Base-by-base conservation (phyloP, 2,113 vertebrate species). In the Eudyptes chrysolophus region DNA sequence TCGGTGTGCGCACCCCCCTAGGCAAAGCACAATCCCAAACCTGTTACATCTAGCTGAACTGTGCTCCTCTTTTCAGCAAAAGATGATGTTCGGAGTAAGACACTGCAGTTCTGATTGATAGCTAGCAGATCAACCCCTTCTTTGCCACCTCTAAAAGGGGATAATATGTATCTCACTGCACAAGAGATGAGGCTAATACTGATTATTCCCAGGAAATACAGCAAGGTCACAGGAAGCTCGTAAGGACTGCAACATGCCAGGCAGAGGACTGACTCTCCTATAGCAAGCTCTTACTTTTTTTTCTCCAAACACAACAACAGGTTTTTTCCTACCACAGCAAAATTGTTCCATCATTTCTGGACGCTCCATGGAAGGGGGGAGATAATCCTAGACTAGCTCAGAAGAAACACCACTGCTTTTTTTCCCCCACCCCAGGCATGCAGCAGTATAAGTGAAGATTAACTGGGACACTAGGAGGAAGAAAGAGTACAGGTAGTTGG, bases 381-480 rank as follows among this genome's bases (percentile, higher is more conserved):
- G 26, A 19, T 34, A 38, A 61, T 72, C 92, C 62, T 49, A 44
- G 68, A 80, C 4, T 7, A 29, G 24, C 26, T 61, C 44, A 81
- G 36, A 92, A 71, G 58, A 52, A 84, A 89, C 21, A 65, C 25
- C 46, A 62, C 18, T 42, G 42, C 16, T 86, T 85, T 57, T 57
- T 79, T 32, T 24, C 1, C 22, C 25, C 32, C 3, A 4, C 44
- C 22, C 16, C 6, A 32, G 66, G 16, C 66, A 65, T n/a, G 14
- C 42, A 94, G 32, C 40, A 79, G 49, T 60, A 11, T 29, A 76
- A 89, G 5, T n/a, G 34, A 94, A 92, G 94, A 92, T 95, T 97
- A 95, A 83, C 62, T 70, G 36, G 49, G 58, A 92, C 71, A 77
- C 82, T 65, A 69, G 30, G 36, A 89, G 49, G 77, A 89, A 92